Evolutionary conservation across 1,140 invertebrate genomes (phyloP), one percentile per base, ranked within the genome.

Genomic region (Papilio dardanus): DNA sequence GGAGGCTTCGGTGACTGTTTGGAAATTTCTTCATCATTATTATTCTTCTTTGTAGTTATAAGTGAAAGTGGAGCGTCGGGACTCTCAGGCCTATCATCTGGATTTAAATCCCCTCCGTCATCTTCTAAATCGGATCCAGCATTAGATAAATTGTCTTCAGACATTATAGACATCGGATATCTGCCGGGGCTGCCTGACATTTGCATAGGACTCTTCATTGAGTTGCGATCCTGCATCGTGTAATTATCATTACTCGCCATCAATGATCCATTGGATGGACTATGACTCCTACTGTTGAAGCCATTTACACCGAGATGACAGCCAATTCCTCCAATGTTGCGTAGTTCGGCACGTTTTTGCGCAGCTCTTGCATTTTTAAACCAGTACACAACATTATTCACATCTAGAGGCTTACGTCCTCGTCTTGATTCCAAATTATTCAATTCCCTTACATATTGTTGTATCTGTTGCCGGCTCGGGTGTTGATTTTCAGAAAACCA

Each of bases 311-410:
- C 88, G 40, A 95, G 86, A 81, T 95, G 95, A 69, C 94, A 94
- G 42, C 93, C 84, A 62, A 95, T 75, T 19, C 94, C 94, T 71
- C 94, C 91, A 58, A 95, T 93, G 78, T 93, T 94, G 71, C 97
- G 94, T 74, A 96, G 95, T 92, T 97, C 97, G 0, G 97, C 97
- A 50, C 98, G 94, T 87, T 99, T 98, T 89, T 98, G 97, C 1
- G 99, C 98, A 10, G 99, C 99, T 73, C 99, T 94, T 0, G 99
- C 98, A 89, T 99, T 99, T 92, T 99, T 99, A 90, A 99, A 99
- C 99, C 99, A 99, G 90, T 99, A 99, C 24, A 99, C 98, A 12
- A 99, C 98, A 89, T 99, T 99, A 86, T 99, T 99, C 1, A 99
- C 96, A 92, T 99, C 98, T 28, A 99, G 94, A 0, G 98, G 98